phyloP scores from a whole-genome alignment of 2,888 invertebrate species.

The Osedax fenrisi region DNA sequence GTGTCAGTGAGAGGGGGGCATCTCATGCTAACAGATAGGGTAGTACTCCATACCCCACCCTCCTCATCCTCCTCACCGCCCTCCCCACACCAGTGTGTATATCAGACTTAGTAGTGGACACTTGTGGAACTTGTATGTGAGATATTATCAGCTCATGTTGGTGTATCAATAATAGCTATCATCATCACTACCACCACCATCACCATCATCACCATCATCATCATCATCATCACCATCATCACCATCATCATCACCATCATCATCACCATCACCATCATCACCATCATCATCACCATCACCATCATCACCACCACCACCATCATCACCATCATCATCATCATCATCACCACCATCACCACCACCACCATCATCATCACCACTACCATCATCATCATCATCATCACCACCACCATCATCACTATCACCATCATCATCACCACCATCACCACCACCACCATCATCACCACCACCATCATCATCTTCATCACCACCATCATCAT shows the following conservation, averaged over 20 bases:
- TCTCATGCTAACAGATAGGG: too few relatives aligned
- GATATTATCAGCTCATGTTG: too few relatives aligned
- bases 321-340: slow-evolving; percentile 38
- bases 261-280: slow-evolving; percentile 27
- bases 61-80: too few relatives aligned
- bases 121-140: too few relatives aligned
- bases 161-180: too few relatives aligned
- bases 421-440: too few relatives aligned
- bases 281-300: slow-evolving; percentile 10
- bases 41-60: too few relatives aligned
- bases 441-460: neutral
- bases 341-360: slow-evolving; percentile 32
- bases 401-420: too few relatives aligned
- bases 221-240: slow-evolving; percentile 25
- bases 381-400: slow-evolving; percentile 51
- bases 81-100: too few relatives aligned
- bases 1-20: too few relatives aligned
- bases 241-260: slow-evolving; percentile 24
- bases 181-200: too few relatives aligned
- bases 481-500: slow-evolving; percentile 11
- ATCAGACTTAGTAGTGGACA: too few relatives aligned
- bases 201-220: slow-evolving; percentile 13
- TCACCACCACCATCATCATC: slow-evolving; percentile 1
- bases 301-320: neutral
- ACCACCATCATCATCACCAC: slow-evolving; percentile 9